Base-by-base conservation (phyloP, 2,113 vertebrate species). In the Rattus rattus region DNA sequence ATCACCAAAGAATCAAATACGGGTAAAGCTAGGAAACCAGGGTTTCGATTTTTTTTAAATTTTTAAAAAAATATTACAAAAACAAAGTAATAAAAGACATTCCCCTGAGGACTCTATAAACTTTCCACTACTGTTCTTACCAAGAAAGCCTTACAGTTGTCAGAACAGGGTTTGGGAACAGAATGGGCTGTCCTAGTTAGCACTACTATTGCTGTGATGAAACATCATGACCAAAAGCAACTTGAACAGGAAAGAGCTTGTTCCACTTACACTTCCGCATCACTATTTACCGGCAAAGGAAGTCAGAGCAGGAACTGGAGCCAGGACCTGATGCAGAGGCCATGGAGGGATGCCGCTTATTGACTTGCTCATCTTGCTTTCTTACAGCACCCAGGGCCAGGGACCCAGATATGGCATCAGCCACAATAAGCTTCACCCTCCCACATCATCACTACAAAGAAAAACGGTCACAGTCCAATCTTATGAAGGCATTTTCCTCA, bases 1-100 rank as follows among this genome's bases (percentile, higher is more conserved):
- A 70, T 77, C 54, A 90, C 1, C 19, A 59, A 33, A 86, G 75
- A 75, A 94, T 77, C 22, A 94, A 76, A 88, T 22, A 36, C 20
- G 67, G 33, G 54, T 69, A 36, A 94, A 75, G 20, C 26, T 63
- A 92, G 12, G 67, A 88, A 92, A n/a, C 0, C 56, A 85, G 88
- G 3, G 8, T 85, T 85, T 85, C 8, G 0, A 65, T 85, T 30
- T 10, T 79, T 26, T 47, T 33, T 54, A 2, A 5, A 22, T 43
- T 54, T 19, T 43, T 43, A 2, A 43, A 43, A 43, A 43, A 88
- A 80, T 49, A 79, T 75, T 80, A 65, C 5, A 79, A 73, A 73
- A 94, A 56, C 17, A 76, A 80, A 91, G 1, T 76, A 75, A 49
- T 63, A 63, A 16, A 73, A 94, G 96, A 77, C 28, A 24, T 1